Conservation (phyloP, 2,113 vertebrate species). For the Malurus elegans region DNA sequence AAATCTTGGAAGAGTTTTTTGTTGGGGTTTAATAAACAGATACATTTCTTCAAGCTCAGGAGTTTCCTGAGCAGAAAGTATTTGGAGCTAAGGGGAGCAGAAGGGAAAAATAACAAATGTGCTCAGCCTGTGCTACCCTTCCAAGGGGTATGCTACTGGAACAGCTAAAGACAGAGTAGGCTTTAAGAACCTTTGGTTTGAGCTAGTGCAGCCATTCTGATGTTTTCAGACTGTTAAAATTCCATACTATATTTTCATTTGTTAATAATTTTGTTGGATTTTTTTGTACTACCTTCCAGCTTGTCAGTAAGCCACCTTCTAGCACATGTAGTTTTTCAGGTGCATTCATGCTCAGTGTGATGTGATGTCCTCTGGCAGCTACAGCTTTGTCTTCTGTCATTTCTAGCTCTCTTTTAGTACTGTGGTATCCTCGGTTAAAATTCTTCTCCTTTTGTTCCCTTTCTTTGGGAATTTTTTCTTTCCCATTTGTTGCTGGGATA, state of each 20-base stretch:
- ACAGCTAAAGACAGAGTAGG: not conserved
- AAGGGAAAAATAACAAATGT: not conserved
- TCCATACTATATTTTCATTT: not conserved
- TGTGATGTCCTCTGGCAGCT: not conserved
- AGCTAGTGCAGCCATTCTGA: not conserved
- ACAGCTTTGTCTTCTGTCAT: not conserved
- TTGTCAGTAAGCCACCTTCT: not conserved
- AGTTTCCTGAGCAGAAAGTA: not conserved
- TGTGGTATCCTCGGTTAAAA: no score
- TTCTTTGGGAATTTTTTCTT: no score
- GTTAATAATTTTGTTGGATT: not conserved
- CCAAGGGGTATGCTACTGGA: not conserved
- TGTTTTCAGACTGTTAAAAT: not conserved
- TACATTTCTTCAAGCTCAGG: not conserved
- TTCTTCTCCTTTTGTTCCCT: no score
- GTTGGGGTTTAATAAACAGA: not conserved
- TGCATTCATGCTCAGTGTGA: not conserved
- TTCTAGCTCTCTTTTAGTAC: not conserved
- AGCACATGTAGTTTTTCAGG: not conserved
- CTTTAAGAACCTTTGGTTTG: not conserved
- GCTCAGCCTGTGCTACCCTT: not conserved
- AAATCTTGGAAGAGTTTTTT: not conserved
- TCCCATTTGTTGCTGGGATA: no score
- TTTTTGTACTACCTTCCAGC: not conserved
- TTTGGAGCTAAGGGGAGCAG: not conserved